Evolutionary conservation across 2,113 vertebrate species (phyloP).

Genomic region (Megaleporinus macrocephalus): DNA sequence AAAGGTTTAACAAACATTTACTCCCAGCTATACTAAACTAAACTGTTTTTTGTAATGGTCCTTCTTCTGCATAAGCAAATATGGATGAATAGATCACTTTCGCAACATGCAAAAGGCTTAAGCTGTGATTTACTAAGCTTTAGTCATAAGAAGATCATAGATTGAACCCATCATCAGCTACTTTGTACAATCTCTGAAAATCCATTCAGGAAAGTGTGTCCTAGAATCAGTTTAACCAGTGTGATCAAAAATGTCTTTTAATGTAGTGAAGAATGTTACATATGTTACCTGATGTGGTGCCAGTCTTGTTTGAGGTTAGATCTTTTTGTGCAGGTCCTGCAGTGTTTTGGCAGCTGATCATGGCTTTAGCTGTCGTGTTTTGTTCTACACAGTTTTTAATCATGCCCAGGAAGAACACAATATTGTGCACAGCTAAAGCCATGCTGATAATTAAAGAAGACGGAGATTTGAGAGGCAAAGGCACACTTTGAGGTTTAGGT

Average conservation of each 20-base stretch:
- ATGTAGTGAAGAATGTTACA: background rate
- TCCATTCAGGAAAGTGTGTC: slow-evolving; percentile 8
- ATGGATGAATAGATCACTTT: background rate
- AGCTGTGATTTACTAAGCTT: background rate
- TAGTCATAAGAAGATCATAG: background rate
- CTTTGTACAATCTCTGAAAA: slow-evolving; percentile 41
- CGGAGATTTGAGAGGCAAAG: slow-evolving; percentile 29
- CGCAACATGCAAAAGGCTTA: background rate
- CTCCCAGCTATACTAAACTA: background rate
- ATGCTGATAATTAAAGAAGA: slow-evolving; percentile 50
- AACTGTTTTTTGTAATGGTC: background rate
- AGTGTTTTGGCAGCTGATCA: slow-evolving; percentile 42
- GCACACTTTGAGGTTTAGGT: background rate
- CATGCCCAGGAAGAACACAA: background rate
- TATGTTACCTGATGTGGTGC: slow-evolving; percentile 38
- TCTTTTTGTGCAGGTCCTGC: slow-evolving; percentile 49
- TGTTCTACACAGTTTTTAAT: slow-evolving; percentile 26
- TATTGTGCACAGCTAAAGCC: slow-evolving; percentile 5
- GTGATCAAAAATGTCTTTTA: background rate
- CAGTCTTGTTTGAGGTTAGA: slow-evolving; percentile 55
- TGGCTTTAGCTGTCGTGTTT: slow-evolving; percentile 19
- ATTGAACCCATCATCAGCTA: slow-evolving; percentile 28
- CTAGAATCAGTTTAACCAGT: background rate
- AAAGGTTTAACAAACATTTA: background rate
- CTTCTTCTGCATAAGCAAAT: background rate